phyloP scores from a whole-genome alignment of 2,113 vertebrate species.

The Rhabdornis inornatus region DNA sequence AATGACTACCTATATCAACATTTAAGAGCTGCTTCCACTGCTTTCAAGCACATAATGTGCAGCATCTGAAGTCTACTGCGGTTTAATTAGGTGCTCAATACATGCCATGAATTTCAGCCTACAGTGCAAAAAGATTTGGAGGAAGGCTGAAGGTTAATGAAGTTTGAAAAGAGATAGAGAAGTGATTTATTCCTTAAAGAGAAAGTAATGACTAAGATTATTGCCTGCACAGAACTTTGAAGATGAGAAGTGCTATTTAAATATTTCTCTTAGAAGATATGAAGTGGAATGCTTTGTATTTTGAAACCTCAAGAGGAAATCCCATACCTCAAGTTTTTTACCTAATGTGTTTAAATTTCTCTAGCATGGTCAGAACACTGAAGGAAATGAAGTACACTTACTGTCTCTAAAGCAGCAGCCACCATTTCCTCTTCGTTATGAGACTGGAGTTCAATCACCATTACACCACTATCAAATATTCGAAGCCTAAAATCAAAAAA shows the following conservation, averaged over 20 bases:
- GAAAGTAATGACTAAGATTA: background rate
- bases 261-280: background rate
- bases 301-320: constrained; percentile 50
- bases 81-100: background rate
- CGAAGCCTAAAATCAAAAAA: constrained; percentile 79
- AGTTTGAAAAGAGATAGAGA: background rate
- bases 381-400: constrained; percentile 65
- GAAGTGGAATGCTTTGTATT: background rate
- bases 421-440: constrained; percentile 99
- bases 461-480: constrained; percentile 96
- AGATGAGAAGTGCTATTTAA: constrained; percentile 10
- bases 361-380: background rate
- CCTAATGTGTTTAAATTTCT: background rate
- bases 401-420: constrained; percentile 91
- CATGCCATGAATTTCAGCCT: background rate
- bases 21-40: background rate
- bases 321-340: constrained; percentile 12
- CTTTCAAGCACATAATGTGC: background rate
- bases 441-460: constrained; percentile 97
- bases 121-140: background rate
- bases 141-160: background rate
- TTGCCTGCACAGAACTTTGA: background rate
- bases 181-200: background rate
- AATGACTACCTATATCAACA: background rate
- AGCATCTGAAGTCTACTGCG: background rate